A percentile compares a stretch with the other conserved stretches of the same genome.
phyloP scores from a whole-genome alignment of 2,888 invertebrate genomes.

The Achlya flavicornis region DNA sequence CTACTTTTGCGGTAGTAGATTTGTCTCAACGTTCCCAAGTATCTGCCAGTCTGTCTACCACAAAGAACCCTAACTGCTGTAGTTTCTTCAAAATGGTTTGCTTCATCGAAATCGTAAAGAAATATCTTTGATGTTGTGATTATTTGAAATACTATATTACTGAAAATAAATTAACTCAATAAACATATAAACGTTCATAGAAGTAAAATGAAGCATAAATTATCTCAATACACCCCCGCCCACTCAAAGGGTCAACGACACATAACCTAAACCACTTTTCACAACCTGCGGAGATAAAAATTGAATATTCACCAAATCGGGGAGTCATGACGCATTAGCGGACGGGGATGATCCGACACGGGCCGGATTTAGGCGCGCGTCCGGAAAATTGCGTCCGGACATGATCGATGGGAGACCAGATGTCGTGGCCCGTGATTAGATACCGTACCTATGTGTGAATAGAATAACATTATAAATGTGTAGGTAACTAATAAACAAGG shows the following conservation, averaged over 20 bases:
- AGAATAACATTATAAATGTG: not conserved
- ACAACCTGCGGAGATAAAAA: constrained; percentile 38
- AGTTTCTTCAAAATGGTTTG: no score
- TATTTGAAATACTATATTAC: not conserved
- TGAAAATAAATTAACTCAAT: not conserved
- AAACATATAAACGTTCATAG: not conserved
- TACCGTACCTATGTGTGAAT: constrained; percentile 24
- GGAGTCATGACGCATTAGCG: constrained; percentile 62
- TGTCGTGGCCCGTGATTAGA: constrained; percentile 58
- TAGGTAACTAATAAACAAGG: not conserved
- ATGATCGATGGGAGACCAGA: constrained; percentile 70
- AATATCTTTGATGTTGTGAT: no score
- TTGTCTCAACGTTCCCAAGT: no score
- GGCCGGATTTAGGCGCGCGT: constrained; percentile 56
- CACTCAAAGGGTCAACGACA: constrained; percentile 6
- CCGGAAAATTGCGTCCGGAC: constrained; percentile 59
- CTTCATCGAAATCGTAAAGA: no score
- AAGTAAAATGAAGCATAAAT: not conserved
- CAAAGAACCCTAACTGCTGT: no score
- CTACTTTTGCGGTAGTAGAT: no score
- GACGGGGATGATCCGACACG: constrained; percentile 58
- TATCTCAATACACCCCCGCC: not conserved
- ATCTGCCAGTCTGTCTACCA: no score
- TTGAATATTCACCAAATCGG: constrained; percentile 45
- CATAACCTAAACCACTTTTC: constrained; percentile 15